These are phyloP conservation scores for Archivesica marissinica DNA, from an alignment of 1,140 invertebrate species.

Conservation along the genomic window DNA sequence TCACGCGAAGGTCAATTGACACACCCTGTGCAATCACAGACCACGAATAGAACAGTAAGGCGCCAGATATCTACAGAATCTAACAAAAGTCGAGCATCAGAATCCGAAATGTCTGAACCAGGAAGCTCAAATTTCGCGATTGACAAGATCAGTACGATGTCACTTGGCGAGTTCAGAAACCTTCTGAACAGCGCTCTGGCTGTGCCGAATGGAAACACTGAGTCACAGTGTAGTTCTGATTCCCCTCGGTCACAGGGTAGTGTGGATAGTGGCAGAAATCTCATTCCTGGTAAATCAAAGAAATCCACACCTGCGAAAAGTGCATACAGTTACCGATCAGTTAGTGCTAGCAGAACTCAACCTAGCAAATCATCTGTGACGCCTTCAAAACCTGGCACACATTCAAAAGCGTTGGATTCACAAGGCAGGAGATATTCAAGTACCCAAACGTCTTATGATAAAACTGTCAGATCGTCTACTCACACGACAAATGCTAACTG, in stretches of 20 bases:
- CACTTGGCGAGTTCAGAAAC: slow-evolving; percentile 78
- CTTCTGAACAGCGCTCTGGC: slow-evolving; percentile 74
- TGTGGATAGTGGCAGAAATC: slow-evolving; percentile 67
- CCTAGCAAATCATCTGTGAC: slow-evolving; percentile 2
- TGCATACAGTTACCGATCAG: slow-evolving; percentile 34
- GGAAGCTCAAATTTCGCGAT: slow-evolving; percentile 43
- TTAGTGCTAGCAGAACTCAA: slow-evolving; percentile 35
- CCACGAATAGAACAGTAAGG: slow-evolving; percentile 13
- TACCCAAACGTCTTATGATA: slow-evolving; percentile 36
- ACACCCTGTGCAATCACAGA: not conserved
- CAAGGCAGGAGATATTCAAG: no score
- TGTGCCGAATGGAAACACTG: slow-evolving; percentile 66
- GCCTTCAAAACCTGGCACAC: slow-evolving; percentile 12
- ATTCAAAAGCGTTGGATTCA: slow-evolving; percentile 22
- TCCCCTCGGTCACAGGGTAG: slow-evolving; percentile 74
- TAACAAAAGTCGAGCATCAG: slow-evolving; percentile 24
- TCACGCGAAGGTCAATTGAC: slow-evolving; percentile 27
- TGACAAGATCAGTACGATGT: slow-evolving; percentile 79
- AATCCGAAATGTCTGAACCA: slow-evolving; percentile 61
- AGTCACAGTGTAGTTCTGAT: slow-evolving; percentile 67
- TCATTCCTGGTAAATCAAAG: slow-evolving; percentile 1
- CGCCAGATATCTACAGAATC: slow-evolving; percentile 17
- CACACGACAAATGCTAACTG: not conserved
- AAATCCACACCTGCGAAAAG: slow-evolving; percentile 31
- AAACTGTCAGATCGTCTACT: not conserved